Evolutionary conservation across 2,888 invertebrate species (phyloP).

Genomic region (Machimus rusticus): DNA sequence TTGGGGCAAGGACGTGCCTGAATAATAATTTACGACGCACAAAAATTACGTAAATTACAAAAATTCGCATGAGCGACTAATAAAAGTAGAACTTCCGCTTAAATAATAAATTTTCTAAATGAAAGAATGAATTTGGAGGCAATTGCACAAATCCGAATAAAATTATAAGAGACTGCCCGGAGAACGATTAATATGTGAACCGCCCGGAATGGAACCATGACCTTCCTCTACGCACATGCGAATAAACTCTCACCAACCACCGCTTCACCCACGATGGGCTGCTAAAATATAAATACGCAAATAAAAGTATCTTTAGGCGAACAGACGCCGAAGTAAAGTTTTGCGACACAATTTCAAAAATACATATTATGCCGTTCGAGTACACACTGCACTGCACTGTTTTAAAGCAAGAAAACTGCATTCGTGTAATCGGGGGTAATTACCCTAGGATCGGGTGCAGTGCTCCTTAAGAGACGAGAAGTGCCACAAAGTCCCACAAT

Average conservation of each 20-base stretch:
- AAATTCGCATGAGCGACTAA: background rate
- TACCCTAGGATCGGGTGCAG: background rate
- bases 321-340: background rate
- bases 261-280: background rate
- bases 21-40: background rate
- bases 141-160: background rate
- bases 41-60: background rate
- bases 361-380: background rate
- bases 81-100: background rate
- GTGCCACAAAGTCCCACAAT: background rate
- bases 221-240: slow-evolving; percentile 23
- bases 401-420: background rate
- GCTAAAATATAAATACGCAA: background rate
- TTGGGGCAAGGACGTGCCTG: background rate
- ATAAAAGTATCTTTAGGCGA: background rate
- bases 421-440: background rate
- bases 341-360: background rate
- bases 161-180: background rate
- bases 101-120: background rate
- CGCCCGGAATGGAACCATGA: background rate
- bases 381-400: background rate
- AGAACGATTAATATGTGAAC: background rate
- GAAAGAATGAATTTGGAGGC: background rate
- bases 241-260: background rate
- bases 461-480: background rate